These are phyloP conservation scores for Neoascia interrupta DNA, from an alignment of 2,888 invertebrate genomes.

Conservation along the genomic window DNA sequence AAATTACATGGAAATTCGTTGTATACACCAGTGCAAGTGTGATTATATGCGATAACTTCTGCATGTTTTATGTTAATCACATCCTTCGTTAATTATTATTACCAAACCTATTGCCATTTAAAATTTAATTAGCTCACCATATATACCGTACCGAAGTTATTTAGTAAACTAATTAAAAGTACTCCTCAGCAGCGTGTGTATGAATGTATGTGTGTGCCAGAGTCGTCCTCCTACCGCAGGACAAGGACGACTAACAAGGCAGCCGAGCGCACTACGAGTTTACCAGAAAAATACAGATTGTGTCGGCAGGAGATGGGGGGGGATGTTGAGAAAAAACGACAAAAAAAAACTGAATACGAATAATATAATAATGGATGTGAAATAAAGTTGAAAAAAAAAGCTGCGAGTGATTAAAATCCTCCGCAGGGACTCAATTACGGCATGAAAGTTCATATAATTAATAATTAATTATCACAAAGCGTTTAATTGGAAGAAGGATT, in stretches of 20 bases:
- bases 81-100: slow-evolving; percentile 62
- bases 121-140: slow-evolving; percentile 68
- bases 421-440: slow-evolving; percentile 70
- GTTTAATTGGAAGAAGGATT: slow-evolving; percentile 71
- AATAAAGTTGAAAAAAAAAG: slow-evolving; percentile 31
- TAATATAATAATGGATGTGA: slow-evolving; percentile 38
- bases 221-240: not conserved
- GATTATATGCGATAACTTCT: not conserved
- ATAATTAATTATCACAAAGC: slow-evolving; percentile 71
- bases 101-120: slow-evolving; percentile 63
- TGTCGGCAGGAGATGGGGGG: not conserved
- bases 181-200: slow-evolving; percentile 12
- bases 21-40: not conserved
- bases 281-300: not conserved
- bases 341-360: slow-evolving; percentile 3
- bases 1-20: slow-evolving; percentile 30
- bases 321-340: not conserved
- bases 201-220: not conserved
- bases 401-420: slow-evolving; percentile 68
- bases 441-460: slow-evolving; percentile 71
- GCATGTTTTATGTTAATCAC: slow-evolving; percentile 53
- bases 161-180: slow-evolving; percentile 69
- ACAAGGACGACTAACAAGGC: not conserved
- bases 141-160: slow-evolving; percentile 58
- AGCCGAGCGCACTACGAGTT: not conserved